Conservation (phyloP, 2,888 invertebrate genomes). For the Apotomis turbidana region DNA sequence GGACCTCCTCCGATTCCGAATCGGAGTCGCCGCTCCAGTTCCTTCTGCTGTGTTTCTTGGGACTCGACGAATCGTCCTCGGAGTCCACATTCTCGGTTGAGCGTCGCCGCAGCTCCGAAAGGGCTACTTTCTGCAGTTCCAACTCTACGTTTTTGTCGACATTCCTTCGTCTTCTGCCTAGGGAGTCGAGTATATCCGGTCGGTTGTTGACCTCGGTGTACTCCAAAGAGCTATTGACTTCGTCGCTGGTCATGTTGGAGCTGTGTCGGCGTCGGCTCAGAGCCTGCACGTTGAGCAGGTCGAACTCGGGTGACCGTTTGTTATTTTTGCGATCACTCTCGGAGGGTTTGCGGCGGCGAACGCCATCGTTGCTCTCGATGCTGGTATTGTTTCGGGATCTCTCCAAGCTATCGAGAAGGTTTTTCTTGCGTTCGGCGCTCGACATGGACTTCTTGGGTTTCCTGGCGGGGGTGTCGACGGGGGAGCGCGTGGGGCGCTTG, state of each 20-base stretch:
- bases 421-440: conserved; percentile 79
- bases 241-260: conserved; percentile 79
- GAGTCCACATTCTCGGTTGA: conserved; percentile 76
- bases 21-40: conserved; percentile 82
- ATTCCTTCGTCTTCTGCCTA: conserved; percentile 64
- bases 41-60: conserved; percentile 68
- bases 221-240: conserved; percentile 78
- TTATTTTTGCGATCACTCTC: conserved; percentile 70
- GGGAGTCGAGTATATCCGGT: conserved; percentile 76
- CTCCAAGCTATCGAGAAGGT: conserved; percentile 76
- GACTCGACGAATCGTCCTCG: conserved; percentile 69
- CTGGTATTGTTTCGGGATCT: conserved; percentile 78
- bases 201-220: conserved; percentile 79
- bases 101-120: conserved; percentile 72
- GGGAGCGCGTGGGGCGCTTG: conserved; percentile 71
- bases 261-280: conserved; percentile 74
- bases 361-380: conserved; percentile 76
- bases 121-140: conserved; percentile 71
- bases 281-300: conserved; percentile 73
- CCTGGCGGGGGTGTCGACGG: conserved; percentile 69
- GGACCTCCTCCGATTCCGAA: conserved; percentile 87
- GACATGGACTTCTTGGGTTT: conserved; percentile 81
- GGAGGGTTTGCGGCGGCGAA: conserved; percentile 69
- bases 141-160: conserved; percentile 64
- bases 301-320: conserved; percentile 78